These are phyloP conservation scores for Amaurobius ferox DNA, from an alignment of 2,888 invertebrate genomes.

Conservation along the genomic window DNA sequence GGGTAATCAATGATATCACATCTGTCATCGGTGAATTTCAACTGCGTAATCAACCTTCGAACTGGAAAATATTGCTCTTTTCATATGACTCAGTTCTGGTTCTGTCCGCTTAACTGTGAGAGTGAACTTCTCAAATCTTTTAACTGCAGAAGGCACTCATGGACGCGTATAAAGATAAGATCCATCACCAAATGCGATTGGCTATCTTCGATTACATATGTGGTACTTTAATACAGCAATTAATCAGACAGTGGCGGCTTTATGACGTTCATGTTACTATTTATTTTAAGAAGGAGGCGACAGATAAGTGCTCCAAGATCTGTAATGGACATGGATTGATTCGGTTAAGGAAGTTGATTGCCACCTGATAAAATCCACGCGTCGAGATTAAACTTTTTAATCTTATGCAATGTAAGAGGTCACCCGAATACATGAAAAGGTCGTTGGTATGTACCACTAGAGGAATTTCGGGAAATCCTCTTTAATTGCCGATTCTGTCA, in stretches of 20 bases:
- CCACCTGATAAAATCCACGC: background rate
- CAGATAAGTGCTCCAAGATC: background rate
- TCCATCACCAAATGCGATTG: background rate
- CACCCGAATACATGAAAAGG: too few species aligned
- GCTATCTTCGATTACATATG: background rate
- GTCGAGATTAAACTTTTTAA: too few species aligned
- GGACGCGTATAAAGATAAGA: background rate
- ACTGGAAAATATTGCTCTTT: background rate
- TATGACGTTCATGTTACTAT: background rate
- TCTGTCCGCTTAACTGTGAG: background rate
- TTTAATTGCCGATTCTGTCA: too few species aligned
- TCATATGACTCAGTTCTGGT: constrained; percentile 10
- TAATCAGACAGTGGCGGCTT: background rate
- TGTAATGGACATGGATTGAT: background rate
- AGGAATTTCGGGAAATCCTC: too few species aligned
- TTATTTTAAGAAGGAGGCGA: background rate
- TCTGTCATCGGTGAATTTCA: background rate
- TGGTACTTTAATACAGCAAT: background rate
- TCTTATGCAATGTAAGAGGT: too few species aligned
- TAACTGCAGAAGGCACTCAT: background rate
- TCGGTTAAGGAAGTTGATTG: background rate
- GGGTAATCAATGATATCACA: background rate
- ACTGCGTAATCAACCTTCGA: background rate
- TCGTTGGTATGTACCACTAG: too few species aligned
- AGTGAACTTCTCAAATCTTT: background rate